phyloP scores from a whole-genome alignment of 2,888 invertebrate species.

The Saturnia japonica region DNA sequence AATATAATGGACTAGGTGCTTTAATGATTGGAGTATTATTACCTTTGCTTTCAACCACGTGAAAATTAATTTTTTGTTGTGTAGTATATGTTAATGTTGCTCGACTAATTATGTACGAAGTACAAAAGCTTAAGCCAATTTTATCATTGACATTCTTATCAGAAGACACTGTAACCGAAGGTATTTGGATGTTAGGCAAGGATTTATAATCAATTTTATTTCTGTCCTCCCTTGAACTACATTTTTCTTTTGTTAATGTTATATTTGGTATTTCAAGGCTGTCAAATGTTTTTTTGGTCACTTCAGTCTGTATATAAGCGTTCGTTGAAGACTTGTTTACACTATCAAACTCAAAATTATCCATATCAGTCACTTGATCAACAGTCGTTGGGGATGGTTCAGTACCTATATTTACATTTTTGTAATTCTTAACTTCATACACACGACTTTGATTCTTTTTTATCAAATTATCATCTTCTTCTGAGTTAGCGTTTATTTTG shows the following conservation, averaged over 20 bases:
- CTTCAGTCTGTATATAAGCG: conserved; percentile 44
- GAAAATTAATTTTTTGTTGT: conserved; percentile 68
- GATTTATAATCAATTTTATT: conserved; percentile 47
- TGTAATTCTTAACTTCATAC: conserved; percentile 34
- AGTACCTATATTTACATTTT: conserved; percentile 49
- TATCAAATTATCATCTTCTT: conserved; percentile 24
- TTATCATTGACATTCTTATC: conserved; percentile 39
- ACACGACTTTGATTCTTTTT: conserved; percentile 39
- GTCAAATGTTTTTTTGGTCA: conserved; percentile 53
- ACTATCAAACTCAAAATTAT: conserved; percentile 38
- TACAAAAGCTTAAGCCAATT: conserved; percentile 41
- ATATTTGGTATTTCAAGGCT: conserved; percentile 73
- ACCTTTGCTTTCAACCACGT: conserved; percentile 58
- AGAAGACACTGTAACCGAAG: conserved; percentile 41
- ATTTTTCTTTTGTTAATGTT: conserved; percentile 62
- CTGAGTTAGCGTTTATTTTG: conserved; percentile 29
- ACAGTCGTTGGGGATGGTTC: conserved; percentile 40
- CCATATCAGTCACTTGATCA: conserved; percentile 51
- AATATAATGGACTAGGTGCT: conserved; percentile 54
- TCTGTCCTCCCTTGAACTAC: conserved; percentile 50
- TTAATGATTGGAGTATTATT: conserved; percentile 43
- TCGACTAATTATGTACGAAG: conserved; percentile 63
- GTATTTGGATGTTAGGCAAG: conserved; percentile 52
- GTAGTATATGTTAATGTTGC: conserved; percentile 72
- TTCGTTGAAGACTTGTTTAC: conserved; percentile 40